phyloP scores from a whole-genome alignment of 2,888 invertebrate genomes.

The Athrips mouffetella region DNA sequence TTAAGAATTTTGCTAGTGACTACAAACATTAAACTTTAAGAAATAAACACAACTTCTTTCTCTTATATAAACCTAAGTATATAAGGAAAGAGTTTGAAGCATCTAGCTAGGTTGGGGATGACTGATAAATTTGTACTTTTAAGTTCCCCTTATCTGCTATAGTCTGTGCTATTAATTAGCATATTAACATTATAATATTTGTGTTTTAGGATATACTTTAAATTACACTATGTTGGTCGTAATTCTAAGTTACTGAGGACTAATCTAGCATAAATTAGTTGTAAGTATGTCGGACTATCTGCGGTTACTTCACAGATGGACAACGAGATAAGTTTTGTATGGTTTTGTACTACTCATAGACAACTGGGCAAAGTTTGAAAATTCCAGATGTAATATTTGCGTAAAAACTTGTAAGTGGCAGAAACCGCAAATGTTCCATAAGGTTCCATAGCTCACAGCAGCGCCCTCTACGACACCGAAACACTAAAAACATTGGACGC shows the following conservation, averaged over 20 bases:
- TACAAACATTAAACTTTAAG: conserved; percentile 60
- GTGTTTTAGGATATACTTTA: conserved; percentile 55
- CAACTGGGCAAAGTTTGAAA: background rate
- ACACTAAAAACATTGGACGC: conserved; percentile 44
- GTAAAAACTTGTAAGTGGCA: no score
- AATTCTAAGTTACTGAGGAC: conserved; percentile 61
- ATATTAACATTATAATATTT: conserved; percentile 50
- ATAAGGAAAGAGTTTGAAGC: conserved; percentile 64
- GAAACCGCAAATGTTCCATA: no score
- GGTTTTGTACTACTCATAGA: no score
- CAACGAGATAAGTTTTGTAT: no score
- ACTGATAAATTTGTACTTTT: conserved; percentile 75
- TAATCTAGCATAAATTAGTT: conserved; percentile 67
- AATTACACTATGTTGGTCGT: conserved; percentile 71
- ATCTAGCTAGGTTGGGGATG: conserved; percentile 47
- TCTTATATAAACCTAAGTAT: conserved; percentile 55
- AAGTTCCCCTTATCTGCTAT: conserved; percentile 47
- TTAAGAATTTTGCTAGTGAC: conserved; percentile 44
- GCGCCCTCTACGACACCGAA: conserved; percentile 16
- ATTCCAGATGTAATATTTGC: no score
- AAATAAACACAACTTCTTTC: conserved; percentile 52
- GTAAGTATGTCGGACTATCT: conserved; percentile 18
- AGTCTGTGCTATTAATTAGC: conserved; percentile 42
- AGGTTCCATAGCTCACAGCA: background rate
- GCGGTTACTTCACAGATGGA: background rate